These are phyloP conservation scores for Sycophila texana DNA, from an alignment of 2,888 invertebrate genomes.

Conservation along the genomic window DNA sequence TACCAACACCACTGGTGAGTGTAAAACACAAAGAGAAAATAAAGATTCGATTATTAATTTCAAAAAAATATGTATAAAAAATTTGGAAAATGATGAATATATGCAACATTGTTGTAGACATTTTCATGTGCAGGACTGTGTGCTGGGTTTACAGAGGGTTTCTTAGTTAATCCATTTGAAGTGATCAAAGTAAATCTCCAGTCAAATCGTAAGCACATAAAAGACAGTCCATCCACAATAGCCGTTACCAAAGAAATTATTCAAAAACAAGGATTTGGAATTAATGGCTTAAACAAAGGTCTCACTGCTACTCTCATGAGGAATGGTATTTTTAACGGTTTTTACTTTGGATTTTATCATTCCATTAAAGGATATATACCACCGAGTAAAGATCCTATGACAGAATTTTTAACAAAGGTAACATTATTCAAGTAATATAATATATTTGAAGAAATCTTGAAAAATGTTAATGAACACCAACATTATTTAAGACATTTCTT, in stretches of 20 bases:
- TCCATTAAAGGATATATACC: slow-evolving; percentile 88
- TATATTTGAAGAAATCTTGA: slow-evolving; percentile 1
- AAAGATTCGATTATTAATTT: slow-evolving; percentile 31
- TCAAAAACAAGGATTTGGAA: slow-evolving; percentile 85
- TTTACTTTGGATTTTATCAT: slow-evolving; percentile 97
- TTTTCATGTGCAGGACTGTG: slow-evolving; percentile 92
- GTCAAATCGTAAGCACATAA: slow-evolving; percentile 82
- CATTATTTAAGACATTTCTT: background rate
- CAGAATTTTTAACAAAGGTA: slow-evolving; percentile 85
- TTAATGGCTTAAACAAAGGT: slow-evolving; percentile 89
- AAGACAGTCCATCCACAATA: slow-evolving; percentile 86
- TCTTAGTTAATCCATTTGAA: slow-evolving; percentile 95
- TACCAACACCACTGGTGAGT: slow-evolving; percentile 86
- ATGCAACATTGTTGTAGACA: slow-evolving; percentile 78
- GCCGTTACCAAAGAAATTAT: slow-evolving; percentile 88
- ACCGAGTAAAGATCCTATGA: slow-evolving; percentile 81
- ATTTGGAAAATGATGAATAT: slow-evolving; percentile 19
- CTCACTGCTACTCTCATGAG: slow-evolving; percentile 91
- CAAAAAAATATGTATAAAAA: slow-evolving; percentile 12
- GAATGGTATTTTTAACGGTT: slow-evolving; percentile 94
- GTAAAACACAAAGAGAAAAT: slow-evolving; percentile 9
- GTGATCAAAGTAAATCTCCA: slow-evolving; percentile 95
- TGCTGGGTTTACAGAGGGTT: slow-evolving; percentile 93
- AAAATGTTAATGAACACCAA: background rate
- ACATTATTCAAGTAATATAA: slow-evolving; percentile 7